A percentile compares a stretch with the other conserved stretches of the same genome.
Conservation (phyloP, 2,113 vertebrate species). For the Puntigrus tetrazona region DNA sequence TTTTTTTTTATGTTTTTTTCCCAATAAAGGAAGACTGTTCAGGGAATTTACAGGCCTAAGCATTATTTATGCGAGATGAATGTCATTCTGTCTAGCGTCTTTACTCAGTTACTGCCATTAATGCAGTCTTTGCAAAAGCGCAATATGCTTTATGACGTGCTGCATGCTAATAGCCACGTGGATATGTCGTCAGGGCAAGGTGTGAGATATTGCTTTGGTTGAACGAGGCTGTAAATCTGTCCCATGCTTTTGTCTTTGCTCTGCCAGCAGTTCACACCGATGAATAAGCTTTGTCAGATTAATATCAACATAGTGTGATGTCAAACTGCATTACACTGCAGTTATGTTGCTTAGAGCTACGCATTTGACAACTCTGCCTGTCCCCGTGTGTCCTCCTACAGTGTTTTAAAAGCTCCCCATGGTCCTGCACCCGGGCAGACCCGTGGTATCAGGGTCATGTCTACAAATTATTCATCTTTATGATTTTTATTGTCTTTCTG, state of each 20-base stretch:
- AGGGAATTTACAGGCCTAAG: not conserved
- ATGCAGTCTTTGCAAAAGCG: not conserved
- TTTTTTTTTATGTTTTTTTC: not conserved
- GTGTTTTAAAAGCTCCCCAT: not conserved
- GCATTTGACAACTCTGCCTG: conserved; percentile 39
- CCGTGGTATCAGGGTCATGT: not conserved
- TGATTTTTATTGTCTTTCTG: not conserved
- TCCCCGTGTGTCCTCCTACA: not conserved
- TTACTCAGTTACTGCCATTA: not conserved
- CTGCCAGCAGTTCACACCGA: conserved; percentile 46
- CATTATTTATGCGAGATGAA: not conserved
- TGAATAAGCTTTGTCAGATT: conserved; percentile 61
- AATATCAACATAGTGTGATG: conserved; percentile 54
- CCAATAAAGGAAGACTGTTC: not conserved
- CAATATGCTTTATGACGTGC: conserved; percentile 27
- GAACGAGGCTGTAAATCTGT: conserved; percentile 47
- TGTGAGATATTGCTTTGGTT: conserved; percentile 31
- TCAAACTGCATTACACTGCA: conserved; percentile 54
- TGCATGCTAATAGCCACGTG: not conserved
- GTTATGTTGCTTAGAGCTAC: conserved; percentile 50
- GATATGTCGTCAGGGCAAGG: not conserved
- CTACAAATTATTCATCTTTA: not conserved
- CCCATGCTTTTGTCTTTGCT: conserved; percentile 40
- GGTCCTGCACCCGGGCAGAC: not conserved
- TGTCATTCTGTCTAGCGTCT: not conserved